Base-by-base conservation (phyloP, 2,888 invertebrate species). In the Agrochola lota region DNA sequence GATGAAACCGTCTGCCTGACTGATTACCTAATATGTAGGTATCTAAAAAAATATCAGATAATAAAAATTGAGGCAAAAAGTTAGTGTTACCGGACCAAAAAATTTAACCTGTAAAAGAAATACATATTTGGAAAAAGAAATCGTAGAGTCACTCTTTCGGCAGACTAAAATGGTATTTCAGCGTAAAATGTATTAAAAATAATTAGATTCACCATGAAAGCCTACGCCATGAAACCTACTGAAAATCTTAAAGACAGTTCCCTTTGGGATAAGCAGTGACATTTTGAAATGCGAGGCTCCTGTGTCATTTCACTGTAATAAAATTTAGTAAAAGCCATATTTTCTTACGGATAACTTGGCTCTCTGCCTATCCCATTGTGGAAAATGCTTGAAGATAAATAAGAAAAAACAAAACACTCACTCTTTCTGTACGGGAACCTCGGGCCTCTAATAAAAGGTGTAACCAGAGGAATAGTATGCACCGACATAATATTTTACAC, bases 371-470 rank as follows among this genome's bases (percentile, higher is more conserved):
- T 49, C 8, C 71, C 63, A 30, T 6, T 11, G 62, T 3, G 43
- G 6, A 46, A 12, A 20, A 30, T n/a, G 30, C 70, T 68, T 77
- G 74, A 80, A 81, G 52, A 80, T 78, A 73, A 60, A 79, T 78
- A 74, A 60, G 64, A 52, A 73, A 77, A 81, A 55, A 81, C 69
- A 88, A 84, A 79, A 59, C 90, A 96, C 96, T 96, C 91, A 97
- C 97, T 96, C 87, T 96, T 96, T 94, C 96, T 94, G 84, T 96
- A 96, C 80, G 96, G 96, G 91, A 96, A 96, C 90, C 96, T 95
- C 90, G 96, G 96, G 85, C 97, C 97, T 93, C 96, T 93, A 89
- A 97, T 96, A 87, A 96, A 96, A 84, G 96, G 96, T 82, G 96
- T 96, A 84, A 96, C 94, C 91, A 96, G 91, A 82, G 96, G 96